A percentile compares a stretch with the other conserved stretches of the same genome.
Evolutionary conservation across 2,797 vertebrate genomes (phyloP).

Genomic region (Benthosema pterotum): DNA sequence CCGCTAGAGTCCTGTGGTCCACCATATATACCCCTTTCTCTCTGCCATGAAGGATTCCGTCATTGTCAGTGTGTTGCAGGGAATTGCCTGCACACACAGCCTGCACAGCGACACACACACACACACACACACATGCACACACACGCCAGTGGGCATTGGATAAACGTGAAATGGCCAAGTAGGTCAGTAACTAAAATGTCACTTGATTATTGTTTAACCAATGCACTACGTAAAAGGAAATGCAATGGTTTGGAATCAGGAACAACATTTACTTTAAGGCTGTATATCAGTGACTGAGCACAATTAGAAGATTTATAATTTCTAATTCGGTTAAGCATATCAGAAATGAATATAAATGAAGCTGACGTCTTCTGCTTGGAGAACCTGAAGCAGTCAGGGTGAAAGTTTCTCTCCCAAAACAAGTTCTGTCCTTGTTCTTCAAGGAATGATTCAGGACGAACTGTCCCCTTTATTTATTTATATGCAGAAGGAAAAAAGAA

Average conservation of each 20-base stretch:
- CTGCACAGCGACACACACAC: no score
- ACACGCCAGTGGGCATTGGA: background rate
- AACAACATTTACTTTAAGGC: no score
- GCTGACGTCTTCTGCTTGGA: no score
- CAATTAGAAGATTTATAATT: background rate
- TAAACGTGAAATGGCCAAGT: conserved; percentile 27
- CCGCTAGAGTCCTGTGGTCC: no score
- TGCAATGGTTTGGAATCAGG: background rate
- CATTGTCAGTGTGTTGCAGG: conserved; percentile 45
- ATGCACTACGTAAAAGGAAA: background rate
- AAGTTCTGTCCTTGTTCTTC: no score
- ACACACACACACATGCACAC: background rate
- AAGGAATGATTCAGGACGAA: no score
- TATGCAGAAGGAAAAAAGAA: background rate
- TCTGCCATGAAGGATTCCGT: conserved; percentile 60
- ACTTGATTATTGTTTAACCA: conserved; percentile 4
- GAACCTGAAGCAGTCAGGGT: no score
- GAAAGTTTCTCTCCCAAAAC: no score
- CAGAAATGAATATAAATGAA: no score
- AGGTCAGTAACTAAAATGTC: conserved; percentile 22
- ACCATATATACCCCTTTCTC: conserved; percentile 6
- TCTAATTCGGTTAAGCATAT: background rate
- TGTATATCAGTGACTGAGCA: no score
- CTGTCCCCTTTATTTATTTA: no score
- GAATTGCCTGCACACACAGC: conserved; percentile 6